These are phyloP conservation scores for Vesta saturnalis DNA, from an alignment of 2,888 invertebrate genomes.

Conservation along the genomic window DNA sequence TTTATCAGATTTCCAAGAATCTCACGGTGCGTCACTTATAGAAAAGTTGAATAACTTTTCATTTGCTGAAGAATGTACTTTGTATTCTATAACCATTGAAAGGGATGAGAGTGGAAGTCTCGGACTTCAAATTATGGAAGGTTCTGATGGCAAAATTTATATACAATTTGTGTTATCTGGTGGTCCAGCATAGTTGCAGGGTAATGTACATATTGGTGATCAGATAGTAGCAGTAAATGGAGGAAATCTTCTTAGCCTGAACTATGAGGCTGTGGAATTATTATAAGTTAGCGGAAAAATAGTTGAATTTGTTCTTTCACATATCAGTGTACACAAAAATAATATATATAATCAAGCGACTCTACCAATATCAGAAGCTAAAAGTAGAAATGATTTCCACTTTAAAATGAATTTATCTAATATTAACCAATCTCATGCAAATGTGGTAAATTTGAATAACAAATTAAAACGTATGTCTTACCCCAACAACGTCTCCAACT, in stretches of 20 bases:
- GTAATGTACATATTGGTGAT: constrained; percentile 68
- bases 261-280: constrained; percentile 75
- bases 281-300: constrained; percentile 72
- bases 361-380: constrained; percentile 19
- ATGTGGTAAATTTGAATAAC: constrained; percentile 45
- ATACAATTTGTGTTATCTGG: constrained; percentile 80
- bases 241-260: constrained; percentile 73
- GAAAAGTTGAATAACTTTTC: constrained; percentile 78
- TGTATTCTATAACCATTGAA: constrained; percentile 70
- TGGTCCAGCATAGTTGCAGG: constrained; percentile 77
- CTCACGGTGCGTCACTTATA: constrained; percentile 73
- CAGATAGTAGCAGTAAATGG: constrained; percentile 82
- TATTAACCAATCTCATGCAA: constrained; percentile 48
- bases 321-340: constrained; percentile 53
- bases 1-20: constrained; percentile 63
- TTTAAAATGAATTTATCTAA: constrained; percentile 29
- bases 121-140: constrained; percentile 79
- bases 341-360: constrained; percentile 21
- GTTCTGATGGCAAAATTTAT: constrained; percentile 82
- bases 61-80: constrained; percentile 74
- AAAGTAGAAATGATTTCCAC: constrained; percentile 11
- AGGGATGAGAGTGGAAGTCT: constrained; percentile 73
- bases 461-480: constrained; percentile 49
- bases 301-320: constrained; percentile 76
- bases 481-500: constrained; percentile 11